phyloP scores from a whole-genome alignment of 2,888 invertebrate genomes.

The Archips crataeganus region DNA sequence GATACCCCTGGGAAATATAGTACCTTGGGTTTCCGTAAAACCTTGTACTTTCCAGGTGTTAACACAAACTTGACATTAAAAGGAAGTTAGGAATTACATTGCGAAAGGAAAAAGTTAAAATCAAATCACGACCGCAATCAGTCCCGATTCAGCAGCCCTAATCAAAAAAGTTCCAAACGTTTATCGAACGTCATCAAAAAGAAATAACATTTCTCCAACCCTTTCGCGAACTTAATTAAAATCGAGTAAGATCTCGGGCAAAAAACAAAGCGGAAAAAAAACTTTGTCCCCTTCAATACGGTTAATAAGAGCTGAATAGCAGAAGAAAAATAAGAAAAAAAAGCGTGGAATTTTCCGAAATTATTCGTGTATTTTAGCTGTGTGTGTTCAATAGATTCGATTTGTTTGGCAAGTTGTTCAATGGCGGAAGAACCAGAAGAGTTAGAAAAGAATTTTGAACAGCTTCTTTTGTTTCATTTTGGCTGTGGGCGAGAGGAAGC shows the following conservation, averaged over 20 bases:
- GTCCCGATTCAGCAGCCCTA: conserved; percentile 61
- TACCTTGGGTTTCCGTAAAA: no score
- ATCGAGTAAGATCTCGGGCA: conserved; percentile 54
- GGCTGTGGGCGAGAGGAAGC: not conserved
- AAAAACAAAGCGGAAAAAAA: conserved; percentile 52
- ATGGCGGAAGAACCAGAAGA: conserved; percentile 25
- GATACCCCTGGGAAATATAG: no score
- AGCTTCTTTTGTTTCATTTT: not conserved
- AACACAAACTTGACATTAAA: not conserved
- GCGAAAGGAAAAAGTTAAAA: conserved; percentile 34
- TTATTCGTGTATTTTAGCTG: not conserved
- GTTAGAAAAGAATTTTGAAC: conserved; percentile 17
- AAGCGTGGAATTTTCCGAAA: not conserved
- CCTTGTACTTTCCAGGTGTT: not conserved
- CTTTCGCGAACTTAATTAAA: conserved; percentile 79
- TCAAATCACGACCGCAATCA: conserved; percentile 56
- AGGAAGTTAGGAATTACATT: conserved; percentile 5
- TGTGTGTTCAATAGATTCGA: conserved; percentile 32
- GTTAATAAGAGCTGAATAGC: conserved; percentile 51
- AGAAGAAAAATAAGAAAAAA: conserved; percentile 39
- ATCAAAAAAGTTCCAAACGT: conserved; percentile 71
- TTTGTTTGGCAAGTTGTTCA: conserved; percentile 1
- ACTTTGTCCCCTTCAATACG: conserved; percentile 52
- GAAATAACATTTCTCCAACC: conserved; percentile 72
- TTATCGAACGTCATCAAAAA: conserved; percentile 83